Evolutionary conservation across 2,797 vertebrate species (phyloP), one percentile per base, ranked within the genome.

Genomic region (Kryptopterus vitreolus): DNA sequence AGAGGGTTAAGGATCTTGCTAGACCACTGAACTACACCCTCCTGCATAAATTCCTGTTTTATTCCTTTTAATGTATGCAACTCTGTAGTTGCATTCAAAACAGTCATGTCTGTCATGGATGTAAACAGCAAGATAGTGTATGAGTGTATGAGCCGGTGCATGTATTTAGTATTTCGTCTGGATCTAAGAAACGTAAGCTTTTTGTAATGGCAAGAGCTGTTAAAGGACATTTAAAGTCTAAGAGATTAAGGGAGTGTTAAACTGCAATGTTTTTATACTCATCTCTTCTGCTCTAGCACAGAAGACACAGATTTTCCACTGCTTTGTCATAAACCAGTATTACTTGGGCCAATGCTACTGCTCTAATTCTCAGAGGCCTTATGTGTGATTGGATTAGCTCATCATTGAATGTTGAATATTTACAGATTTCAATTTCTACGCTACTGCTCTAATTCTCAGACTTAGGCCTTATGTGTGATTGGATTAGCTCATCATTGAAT

Each of bases 21-120:
- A n/a, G n/a, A n/a, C n/a, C n/a, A n/a, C n/a, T n/a, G n/a, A n/a
- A n/a, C n/a, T n/a, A n/a, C n/a, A n/a, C n/a, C n/a, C n/a, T n/a
- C n/a, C n/a, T n/a, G n/a, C n/a, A n/a, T 24, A 70, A 26, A 20
- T 70, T 68, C 15, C 38, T 48, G 68, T 31, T 68, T 70, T 16
- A n/a, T n/a, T 18, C 16, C 20, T 35, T 53, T 33, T 31, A 24
- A 13, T 0, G 6, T 53, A 11, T 71, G 22, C 9, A 38, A 1
- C 33, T 10, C 52, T 57, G 9, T 33, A 70, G 10, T 22, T 33
- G 13, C 31, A 61, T 50, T n/a, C 1, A 52, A 53, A 65, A 33
- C 69, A 55, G 16, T 24, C 13, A 38, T 58, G 9, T 53, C 13
- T 26, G 22, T 1, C 15, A 24, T 10, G 4, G 15, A 4, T 29